Base-by-base conservation (phyloP, 2,888 invertebrate genomes). In the Dryococelus australis region DNA sequence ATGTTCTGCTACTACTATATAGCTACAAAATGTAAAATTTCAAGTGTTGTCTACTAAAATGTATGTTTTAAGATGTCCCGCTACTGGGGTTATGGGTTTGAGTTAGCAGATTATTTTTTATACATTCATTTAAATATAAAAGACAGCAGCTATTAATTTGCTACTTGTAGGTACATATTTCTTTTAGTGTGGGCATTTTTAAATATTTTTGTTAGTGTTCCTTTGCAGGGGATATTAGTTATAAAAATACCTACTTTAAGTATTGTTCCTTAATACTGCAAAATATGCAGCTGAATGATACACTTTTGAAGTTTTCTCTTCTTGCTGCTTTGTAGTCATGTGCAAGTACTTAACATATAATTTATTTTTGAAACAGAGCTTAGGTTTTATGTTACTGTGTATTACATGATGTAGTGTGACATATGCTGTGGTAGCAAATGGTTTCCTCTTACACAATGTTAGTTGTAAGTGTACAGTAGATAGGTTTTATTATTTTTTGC, bases 1-100 rank as follows among this genome's bases (percentile, higher is more conserved):
- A 65, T 65, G 65, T 65, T 65, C 65, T 65, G 65, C 65, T 65
- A 65, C 65, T 65, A 65, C 65, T 65, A 65, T 65, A 65, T 65
- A 65, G 65, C 65, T 65, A 65, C 65, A n/a, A 65, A 65, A 65
- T 65, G 65, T 65, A 65, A 65, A 65, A 65, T 65, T 65, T 65
- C 8, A 65, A 65, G 65, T 65, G 65, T 65, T 65, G n/a, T 65
- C 6, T 65, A 65, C 65, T 65, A 65, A 65, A 65, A 65, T 65
- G 65, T 65, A 65, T 65, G 65, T 65, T 65, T 65, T 65, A 65
- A 24, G 65, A 65, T 65, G 65, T 65, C 65, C 65, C n/a, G n/a
- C 65, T 12, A 65, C 24, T 65, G 65, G 65, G 65, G 65, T 65
- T 65, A 65, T 65, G 65, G 65, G 65, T 24, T n/a, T 65, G 65